A percentile compares a stretch with the other conserved stretches of the same genome.
phyloP scores from a whole-genome alignment of 2,113 vertebrate genomes.

The Leucoraja erinaceus region DNA sequence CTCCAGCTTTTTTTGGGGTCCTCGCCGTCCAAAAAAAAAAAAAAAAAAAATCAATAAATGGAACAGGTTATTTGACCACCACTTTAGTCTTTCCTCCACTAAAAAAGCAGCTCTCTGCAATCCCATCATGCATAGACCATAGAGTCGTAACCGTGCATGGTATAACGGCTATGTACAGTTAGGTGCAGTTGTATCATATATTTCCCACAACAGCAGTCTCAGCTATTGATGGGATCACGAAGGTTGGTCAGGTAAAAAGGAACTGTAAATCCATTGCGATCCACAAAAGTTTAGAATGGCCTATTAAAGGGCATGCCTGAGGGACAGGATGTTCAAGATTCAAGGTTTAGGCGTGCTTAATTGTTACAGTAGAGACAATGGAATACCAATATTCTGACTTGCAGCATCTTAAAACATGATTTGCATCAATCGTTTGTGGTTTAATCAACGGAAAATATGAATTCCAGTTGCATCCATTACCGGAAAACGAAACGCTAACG shows the following conservation, averaged over 20 bases:
- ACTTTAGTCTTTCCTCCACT: not conserved
- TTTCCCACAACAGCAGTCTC: not conserved
- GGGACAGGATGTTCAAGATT: not conserved
- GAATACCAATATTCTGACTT: no score
- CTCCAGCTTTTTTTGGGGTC: no score
- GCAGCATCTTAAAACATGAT: no score
- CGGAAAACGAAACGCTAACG: no score
- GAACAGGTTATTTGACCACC: not conserved
- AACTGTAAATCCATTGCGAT: not conserved
- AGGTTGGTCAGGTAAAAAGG: not conserved
- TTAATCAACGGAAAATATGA: no score
- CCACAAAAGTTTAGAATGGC: not conserved
- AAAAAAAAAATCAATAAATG: no score
- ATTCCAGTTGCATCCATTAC: no score
- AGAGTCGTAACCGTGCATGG: not conserved
- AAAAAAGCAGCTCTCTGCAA: not conserved
- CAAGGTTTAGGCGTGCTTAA: no score
- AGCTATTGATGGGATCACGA: not conserved
- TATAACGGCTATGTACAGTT: not conserved
- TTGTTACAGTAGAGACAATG: no score
- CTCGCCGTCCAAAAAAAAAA: no score
- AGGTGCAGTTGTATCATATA: not conserved
- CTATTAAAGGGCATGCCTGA: not conserved
- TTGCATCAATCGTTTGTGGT: no score
- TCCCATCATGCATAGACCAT: not conserved